These are phyloP conservation scores for Euura lappo DNA, from an alignment of 1,140 invertebrate genomes.

Conservation along the genomic window DNA sequence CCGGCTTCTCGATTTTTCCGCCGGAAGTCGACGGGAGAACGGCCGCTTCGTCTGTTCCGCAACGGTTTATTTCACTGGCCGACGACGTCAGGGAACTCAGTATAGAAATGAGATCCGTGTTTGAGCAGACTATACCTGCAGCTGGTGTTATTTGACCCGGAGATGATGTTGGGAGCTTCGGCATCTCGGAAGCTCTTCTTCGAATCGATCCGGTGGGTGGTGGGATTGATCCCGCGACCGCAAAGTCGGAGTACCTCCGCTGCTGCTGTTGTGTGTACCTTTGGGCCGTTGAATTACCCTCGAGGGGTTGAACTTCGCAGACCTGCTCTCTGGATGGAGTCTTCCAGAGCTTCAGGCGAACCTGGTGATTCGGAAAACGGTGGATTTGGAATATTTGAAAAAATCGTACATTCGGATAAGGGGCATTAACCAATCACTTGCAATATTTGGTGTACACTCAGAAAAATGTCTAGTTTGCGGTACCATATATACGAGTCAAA, in stretches of 20 bases:
- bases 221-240: slow-evolving; percentile 59
- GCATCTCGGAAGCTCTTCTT: slow-evolving; percentile 72
- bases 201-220: slow-evolving; percentile 37
- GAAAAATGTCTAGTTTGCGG: no score
- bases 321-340: slow-evolving; percentile 76
- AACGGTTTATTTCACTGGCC: slow-evolving; percentile 76
- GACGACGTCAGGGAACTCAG: slow-evolving; percentile 80
- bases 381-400: slow-evolving; percentile 5
- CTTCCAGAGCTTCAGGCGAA: slow-evolving; percentile 81
- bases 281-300: slow-evolving; percentile 64
- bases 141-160: slow-evolving; percentile 28
- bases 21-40: slow-evolving; percentile 30
- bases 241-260: slow-evolving; percentile 76
- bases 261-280: slow-evolving; percentile 64
- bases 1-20: slow-evolving; percentile 35
- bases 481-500: no score
- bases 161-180: slow-evolving; percentile 48
- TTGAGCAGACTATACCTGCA: slow-evolving; percentile 76
- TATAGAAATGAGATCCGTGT: slow-evolving; percentile 79
- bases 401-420: slow-evolving; percentile 7
- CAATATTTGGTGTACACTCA: no score
- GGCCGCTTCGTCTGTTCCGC: slow-evolving; percentile 47
- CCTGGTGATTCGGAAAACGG: slow-evolving; percentile 31
- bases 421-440: not conserved
- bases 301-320: slow-evolving; percentile 79